These are phyloP conservation scores for Pipistrellus kuhlii DNA, from an alignment of 2,797 vertebrate species.

Conservation along the genomic window DNA sequence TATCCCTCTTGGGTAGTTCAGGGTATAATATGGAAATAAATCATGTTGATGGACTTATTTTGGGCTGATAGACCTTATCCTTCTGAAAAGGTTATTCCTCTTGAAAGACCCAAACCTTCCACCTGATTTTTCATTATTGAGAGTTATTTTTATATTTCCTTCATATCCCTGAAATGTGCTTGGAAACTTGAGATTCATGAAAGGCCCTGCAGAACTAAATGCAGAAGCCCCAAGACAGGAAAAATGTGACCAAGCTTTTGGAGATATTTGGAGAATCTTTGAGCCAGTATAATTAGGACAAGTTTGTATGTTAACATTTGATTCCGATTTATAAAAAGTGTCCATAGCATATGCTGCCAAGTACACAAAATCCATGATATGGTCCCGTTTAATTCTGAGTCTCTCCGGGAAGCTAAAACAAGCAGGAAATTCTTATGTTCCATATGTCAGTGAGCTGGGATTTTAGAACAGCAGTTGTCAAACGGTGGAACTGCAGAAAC, in stretches of 20 bases:
- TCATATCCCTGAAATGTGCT: constrained; percentile 45
- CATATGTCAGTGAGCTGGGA: not conserved
- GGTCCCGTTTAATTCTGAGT: constrained; percentile 1
- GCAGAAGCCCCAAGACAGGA: not conserved
- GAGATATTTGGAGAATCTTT: not conserved
- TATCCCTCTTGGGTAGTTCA: constrained; percentile 9
- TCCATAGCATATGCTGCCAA: not conserved
- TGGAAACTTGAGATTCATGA: not conserved
- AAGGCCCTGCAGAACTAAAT: not conserved
- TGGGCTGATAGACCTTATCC: constrained; percentile 30
- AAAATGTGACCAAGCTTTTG: not conserved
- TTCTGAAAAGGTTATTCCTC: constrained; percentile 46
- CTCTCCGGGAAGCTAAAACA: not conserved
- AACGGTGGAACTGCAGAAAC: not conserved
- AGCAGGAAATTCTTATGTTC: not conserved
- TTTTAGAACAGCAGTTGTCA: not conserved
- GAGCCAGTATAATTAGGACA: not conserved
- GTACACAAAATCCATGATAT: not conserved
- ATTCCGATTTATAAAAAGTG: constrained; percentile 24
- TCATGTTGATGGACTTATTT: constrained; percentile 36
- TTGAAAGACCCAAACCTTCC: constrained; percentile 57
- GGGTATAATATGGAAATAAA: constrained; percentile 32
- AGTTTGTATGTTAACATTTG: not conserved
- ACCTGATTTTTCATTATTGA: constrained; percentile 56
- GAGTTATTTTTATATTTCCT: constrained; percentile 1